Conservation (phyloP, 2,797 vertebrate species). For the Yasuhikotakia modesta region DNA sequence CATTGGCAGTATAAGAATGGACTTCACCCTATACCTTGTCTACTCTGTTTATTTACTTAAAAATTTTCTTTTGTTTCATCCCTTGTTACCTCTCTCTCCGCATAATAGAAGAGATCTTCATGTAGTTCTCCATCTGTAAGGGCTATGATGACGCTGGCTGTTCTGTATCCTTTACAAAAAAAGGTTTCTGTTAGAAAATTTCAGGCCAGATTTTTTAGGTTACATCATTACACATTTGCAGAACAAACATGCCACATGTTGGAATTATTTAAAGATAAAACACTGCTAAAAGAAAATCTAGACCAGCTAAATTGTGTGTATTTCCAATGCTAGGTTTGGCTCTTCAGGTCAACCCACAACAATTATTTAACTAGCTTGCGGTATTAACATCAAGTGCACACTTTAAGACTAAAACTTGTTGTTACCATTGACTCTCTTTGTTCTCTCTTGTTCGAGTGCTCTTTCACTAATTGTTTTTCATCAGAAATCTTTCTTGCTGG, state of each 20-base stretch:
- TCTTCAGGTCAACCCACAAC: too few relatives aligned
- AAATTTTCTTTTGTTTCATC: neutral
- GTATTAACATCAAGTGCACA: too few relatives aligned
- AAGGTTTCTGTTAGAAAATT: constrained; percentile 27
- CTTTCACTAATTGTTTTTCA: too few relatives aligned
- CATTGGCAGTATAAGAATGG: neutral
- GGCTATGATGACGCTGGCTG: constrained; percentile 96
- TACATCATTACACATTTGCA: neutral
- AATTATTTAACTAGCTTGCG: too few relatives aligned
- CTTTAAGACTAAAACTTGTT: too few relatives aligned
- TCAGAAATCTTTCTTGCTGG: too few relatives aligned
- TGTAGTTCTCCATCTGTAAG: constrained; percentile 96
- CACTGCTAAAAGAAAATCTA: neutral
- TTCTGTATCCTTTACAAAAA: constrained; percentile 84
- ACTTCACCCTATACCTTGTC: neutral
- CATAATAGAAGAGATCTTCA: constrained; percentile 91
- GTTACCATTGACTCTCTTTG: too few relatives aligned
- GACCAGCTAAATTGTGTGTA: too few relatives aligned
- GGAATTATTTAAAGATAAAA: neutral
- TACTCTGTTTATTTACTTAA: neutral
- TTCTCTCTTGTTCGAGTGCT: too few relatives aligned
- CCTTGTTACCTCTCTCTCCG: constrained; percentile 88
- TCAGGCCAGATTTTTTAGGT: neutral
- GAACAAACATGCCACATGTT: neutral
- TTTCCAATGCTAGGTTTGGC: too few relatives aligned